Evolutionary conservation across 2,797 vertebrate genomes (phyloP).

Genomic region (Parotocinclus haroldoi): DNA sequence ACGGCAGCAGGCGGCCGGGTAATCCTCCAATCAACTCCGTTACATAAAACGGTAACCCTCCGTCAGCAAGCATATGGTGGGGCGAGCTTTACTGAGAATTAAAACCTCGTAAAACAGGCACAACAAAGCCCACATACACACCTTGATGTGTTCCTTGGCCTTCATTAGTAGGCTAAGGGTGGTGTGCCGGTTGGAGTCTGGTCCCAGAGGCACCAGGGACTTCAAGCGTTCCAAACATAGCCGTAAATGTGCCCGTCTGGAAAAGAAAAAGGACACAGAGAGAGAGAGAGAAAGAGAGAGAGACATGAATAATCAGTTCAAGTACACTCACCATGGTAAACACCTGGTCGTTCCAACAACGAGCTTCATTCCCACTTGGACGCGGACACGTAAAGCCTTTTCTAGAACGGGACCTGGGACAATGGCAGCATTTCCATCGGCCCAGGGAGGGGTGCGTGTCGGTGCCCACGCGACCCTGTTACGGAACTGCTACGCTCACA

Average conservation of each 20-base stretch:
- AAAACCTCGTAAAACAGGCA: not conserved
- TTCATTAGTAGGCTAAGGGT: conserved; percentile 89
- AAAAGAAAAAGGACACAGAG: too few species aligned
- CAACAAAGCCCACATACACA: conserved; percentile 47
- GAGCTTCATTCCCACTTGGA: too few species aligned
- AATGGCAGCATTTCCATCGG: conserved; percentile 49
- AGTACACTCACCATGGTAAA: conserved; percentile 9
- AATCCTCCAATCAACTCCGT: too few species aligned
- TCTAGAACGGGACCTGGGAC: not conserved
- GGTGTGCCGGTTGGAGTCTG: conserved; percentile 84
- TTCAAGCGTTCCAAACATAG: conserved; percentile 91
- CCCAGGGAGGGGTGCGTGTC: conserved; percentile 57
- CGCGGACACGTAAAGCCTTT: too few species aligned
- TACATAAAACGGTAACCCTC: too few species aligned
- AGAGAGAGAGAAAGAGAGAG: conserved; percentile 26
- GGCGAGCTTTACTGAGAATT: too few species aligned
- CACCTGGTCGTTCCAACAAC: too few species aligned
- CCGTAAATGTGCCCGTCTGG: conserved; percentile 86
- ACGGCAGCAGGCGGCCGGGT: too few species aligned
- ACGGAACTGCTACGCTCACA: conserved; percentile 57
- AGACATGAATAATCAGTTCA: conserved; percentile 27
- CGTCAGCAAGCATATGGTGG: too few species aligned
- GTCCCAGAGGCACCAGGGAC: conserved; percentile 84
- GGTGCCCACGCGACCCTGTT: conserved; percentile 63
- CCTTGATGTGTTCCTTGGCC: conserved; percentile 92